Percentiles rank a stretch among this genome's conserved stretches.
These are phyloP conservation scores for Rhorus exstirpatorius DNA, from an alignment of 2,888 invertebrate genomes.

Conservation along the genomic window DNA sequence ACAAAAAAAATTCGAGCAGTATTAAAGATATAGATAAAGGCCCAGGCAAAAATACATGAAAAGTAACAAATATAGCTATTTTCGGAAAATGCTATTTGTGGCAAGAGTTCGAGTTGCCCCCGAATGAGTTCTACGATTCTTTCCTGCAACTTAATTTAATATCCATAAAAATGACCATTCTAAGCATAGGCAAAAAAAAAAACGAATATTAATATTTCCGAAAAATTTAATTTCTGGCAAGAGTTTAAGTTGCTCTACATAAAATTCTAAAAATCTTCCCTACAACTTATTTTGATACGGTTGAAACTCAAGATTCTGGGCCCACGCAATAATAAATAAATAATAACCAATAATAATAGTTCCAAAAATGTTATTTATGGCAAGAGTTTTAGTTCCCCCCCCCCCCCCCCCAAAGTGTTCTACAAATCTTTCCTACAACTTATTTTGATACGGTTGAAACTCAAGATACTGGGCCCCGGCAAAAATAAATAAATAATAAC, in stretches of 20 bases:
- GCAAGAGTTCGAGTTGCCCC: no score
- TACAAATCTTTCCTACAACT: no score
- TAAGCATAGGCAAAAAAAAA: background rate
- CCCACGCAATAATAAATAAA: background rate
- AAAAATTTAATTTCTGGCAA: background rate
- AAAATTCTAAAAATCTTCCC: background rate
- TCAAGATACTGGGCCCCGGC: no score
- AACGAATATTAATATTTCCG: background rate
- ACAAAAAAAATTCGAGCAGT: no score
- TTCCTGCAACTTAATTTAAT: background rate
- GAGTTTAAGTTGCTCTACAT: background rate
- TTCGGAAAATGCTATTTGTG: no score
- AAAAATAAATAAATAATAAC: no score
- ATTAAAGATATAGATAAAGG: no score
- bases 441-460: no score
- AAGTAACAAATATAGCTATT: no score
- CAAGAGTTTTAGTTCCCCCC: background rate
- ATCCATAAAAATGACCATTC: background rate
- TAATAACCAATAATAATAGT: background rate
- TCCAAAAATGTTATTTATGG: background rate
- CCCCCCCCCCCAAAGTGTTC: no score
- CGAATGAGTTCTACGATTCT: constrained; percentile 1
- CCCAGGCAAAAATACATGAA: no score
- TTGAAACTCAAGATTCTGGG: background rate
- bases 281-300: background rate